Evolutionary conservation across 2,797 vertebrate species (phyloP).

Genomic region (Pitangus sulphuratus): DNA sequence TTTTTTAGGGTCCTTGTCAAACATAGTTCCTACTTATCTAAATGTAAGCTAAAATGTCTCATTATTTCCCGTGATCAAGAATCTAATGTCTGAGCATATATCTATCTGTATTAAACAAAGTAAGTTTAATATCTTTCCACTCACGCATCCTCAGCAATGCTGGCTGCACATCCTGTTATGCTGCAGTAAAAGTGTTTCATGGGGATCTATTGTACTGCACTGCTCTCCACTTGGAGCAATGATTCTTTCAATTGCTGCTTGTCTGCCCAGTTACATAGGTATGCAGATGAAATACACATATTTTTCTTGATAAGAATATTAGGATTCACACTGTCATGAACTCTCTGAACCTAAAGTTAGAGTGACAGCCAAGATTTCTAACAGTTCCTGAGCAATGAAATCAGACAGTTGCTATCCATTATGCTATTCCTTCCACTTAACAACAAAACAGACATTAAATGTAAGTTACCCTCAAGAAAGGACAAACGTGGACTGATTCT

Average conservation of each 20-base stretch:
- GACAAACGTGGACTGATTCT: background rate
- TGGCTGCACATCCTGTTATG: background rate
- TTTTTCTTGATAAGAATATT: slow-evolving; percentile 34
- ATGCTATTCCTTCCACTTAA: background rate
- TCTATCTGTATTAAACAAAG: background rate
- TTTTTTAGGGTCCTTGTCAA: background rate
- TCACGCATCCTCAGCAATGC: background rate
- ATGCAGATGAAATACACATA: background rate
- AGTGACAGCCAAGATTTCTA: background rate
- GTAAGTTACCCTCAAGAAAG: slow-evolving; percentile 10
- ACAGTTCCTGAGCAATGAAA: background rate
- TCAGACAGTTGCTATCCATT: background rate
- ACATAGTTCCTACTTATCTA: background rate
- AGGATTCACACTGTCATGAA: background rate
- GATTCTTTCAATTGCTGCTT: slow-evolving; percentile 30
- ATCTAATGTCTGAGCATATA: background rate
- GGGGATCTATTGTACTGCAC: background rate
- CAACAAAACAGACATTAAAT: background rate
- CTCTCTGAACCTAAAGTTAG: background rate
- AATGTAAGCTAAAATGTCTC: background rate
- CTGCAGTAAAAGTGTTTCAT: background rate
- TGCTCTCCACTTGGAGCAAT: background rate
- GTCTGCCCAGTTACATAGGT: background rate
- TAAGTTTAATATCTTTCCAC: background rate
- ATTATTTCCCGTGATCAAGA: background rate